Conservation (phyloP, 2,888 invertebrate genomes). For the Magallana nippona region DNA sequence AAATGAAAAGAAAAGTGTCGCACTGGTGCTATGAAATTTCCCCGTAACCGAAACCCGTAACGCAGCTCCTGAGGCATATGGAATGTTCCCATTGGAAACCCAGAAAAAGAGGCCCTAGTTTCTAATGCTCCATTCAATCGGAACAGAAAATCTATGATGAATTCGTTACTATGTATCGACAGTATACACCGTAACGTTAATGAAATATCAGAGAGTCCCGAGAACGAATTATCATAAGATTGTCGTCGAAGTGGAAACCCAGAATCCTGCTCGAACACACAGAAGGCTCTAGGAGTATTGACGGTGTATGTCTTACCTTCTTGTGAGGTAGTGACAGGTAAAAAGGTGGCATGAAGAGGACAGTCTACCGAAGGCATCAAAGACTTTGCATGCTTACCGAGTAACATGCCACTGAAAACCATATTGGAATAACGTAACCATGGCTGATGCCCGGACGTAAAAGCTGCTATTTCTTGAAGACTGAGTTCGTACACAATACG, state of each 20-base stretch:
- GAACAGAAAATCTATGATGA: constrained; percentile 72
- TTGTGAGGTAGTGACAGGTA: constrained; percentile 57
- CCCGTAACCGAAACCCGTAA: constrained; percentile 68
- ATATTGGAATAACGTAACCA: constrained; percentile 61
- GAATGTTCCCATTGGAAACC: constrained; percentile 66
- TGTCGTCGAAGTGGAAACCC: constrained; percentile 71
- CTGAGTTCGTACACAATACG: constrained; percentile 74
- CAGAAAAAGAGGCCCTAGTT: constrained; percentile 63
- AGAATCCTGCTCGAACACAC: constrained; percentile 73
- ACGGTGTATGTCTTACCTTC: constrained; percentile 50
- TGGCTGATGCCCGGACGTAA: constrained; percentile 68
- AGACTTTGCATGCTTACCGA: constrained; percentile 61
- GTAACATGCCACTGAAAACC: constrained; percentile 64
- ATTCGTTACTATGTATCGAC: constrained; percentile 72
- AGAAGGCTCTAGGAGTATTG: constrained; percentile 58
- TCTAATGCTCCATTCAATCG: constrained; percentile 71
- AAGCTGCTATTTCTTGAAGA: constrained; percentile 72
- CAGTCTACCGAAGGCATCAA: constrained; percentile 74
- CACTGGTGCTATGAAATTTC: constrained; percentile 65
- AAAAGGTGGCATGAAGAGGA: constrained; percentile 66
- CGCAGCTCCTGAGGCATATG: constrained; percentile 54
- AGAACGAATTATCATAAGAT: constrained; percentile 62
- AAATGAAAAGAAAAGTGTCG: constrained; percentile 72
- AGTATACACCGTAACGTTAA: constrained; percentile 66
- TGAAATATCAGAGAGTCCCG: constrained; percentile 66